A percentile compares a stretch with the other conserved stretches of the same genome.
These are phyloP conservation scores for Craterocephalus amniculus DNA, from an alignment of 2,797 vertebrate genomes.

Conservation along the genomic window DNA sequence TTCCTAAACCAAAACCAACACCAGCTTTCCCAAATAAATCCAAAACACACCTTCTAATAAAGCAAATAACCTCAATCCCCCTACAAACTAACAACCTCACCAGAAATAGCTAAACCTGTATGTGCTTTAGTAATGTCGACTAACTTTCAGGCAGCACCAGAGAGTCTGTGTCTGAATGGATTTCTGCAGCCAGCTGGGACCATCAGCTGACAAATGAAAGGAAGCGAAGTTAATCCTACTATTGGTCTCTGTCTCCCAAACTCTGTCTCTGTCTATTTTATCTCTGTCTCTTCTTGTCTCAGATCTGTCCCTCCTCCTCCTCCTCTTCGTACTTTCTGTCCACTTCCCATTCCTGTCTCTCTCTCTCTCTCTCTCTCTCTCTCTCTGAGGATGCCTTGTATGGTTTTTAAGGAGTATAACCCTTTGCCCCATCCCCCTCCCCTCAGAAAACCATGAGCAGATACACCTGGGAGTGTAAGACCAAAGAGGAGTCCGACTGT, in stretches of 20 bases:
- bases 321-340: slow-evolving; percentile 32
- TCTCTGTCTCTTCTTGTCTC: slow-evolving; percentile 40
- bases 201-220: slow-evolving; percentile 60
- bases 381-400: slow-evolving; percentile 67
- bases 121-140: slow-evolving; percentile 15
- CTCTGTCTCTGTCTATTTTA: slow-evolving; percentile 54
- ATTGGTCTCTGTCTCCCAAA: slow-evolving; percentile 54
- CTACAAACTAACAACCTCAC: slow-evolving; percentile 46
- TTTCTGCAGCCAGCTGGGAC: slow-evolving; percentile 52
- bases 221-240: slow-evolving; percentile 49
- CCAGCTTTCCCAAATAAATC: slow-evolving; percentile 18
- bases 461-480: slow-evolving; percentile 91
- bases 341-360: slow-evolving; percentile 19
- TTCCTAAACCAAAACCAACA: slow-evolving; percentile 31
- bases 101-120: slow-evolving; percentile 31
- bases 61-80: slow-evolving; percentile 33
- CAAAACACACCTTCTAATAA: slow-evolving; percentile 49
- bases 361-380: slow-evolving; percentile 32
- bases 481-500: slow-evolving; percentile 87
- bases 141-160: slow-evolving; percentile 21
- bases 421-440: slow-evolving; percentile 82
- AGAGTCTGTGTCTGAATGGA: slow-evolving; percentile 28
- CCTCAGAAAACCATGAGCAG: slow-evolving; percentile 90
- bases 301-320: slow-evolving; percentile 23
- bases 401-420: slow-evolving; percentile 84